Evolutionary conservation across 2,797 vertebrate genomes (phyloP).

Genomic region (Jordanella pulchra): DNA sequence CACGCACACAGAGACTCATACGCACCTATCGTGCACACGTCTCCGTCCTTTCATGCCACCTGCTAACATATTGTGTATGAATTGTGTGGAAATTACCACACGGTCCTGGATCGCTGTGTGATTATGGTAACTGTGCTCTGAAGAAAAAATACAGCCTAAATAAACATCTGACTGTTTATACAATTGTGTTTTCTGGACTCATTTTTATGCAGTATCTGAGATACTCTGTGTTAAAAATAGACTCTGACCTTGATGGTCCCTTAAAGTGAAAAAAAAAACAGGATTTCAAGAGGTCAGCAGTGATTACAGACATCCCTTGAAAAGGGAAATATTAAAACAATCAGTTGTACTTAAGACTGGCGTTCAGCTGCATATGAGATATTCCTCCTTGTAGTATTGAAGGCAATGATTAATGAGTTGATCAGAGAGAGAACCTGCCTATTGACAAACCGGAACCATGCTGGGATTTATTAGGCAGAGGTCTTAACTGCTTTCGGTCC

Average conservation of each 20-base stretch:
- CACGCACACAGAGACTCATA: conserved; percentile 46
- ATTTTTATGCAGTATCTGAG: no score
- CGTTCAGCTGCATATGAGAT: conserved; percentile 26
- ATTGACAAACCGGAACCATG: conserved; percentile 55
- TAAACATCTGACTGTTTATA: conserved; percentile 79
- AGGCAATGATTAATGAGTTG: conserved; percentile 75
- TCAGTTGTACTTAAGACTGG: conserved; percentile 37
- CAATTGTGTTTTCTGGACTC: conserved; percentile 32
- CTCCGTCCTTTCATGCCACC: conserved; percentile 36
- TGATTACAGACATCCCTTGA: conserved; percentile 38
- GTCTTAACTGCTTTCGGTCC: conserved; percentile 28
- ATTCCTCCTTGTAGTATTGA: conserved; percentile 39
- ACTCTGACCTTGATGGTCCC: neutral
- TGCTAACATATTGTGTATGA: conserved; percentile 55
- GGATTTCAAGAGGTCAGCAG: conserved; percentile 34
- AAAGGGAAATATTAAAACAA: conserved; percentile 40
- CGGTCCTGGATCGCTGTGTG: conserved; percentile 62
- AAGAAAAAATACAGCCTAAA: conserved; percentile 70
- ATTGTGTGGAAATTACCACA: conserved; percentile 60
- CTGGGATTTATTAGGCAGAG: conserved; percentile 56
- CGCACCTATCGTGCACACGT: conserved; percentile 40
- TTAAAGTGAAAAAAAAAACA: conserved; percentile 18
- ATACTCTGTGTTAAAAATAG: neutral
- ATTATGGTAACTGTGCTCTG: conserved; percentile 64
- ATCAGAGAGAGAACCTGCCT: conserved; percentile 31